Evolutionary conservation across 2,113 vertebrate species (phyloP), one percentile per base, ranked within the genome.

Genomic region (Thamnophis sirtalis): DNA sequence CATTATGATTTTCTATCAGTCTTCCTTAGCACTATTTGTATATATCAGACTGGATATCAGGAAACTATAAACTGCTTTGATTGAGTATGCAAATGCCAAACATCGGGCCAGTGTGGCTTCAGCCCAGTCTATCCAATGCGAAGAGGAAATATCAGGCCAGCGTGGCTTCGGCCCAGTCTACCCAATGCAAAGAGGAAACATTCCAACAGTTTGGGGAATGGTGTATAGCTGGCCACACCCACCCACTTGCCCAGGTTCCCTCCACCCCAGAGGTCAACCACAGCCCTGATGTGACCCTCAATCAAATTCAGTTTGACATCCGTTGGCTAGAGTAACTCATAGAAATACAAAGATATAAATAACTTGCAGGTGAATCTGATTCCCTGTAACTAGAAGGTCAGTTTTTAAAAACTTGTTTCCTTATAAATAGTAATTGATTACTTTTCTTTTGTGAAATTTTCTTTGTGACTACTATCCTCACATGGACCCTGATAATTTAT

Each of bases 401-500:
- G 63, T 85, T 87, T 58, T 80, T 51, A n/a, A 10, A 43, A 84
- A 24, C 54, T 17, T 85, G 26, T 94, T 92, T 2, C 92, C 85
- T 90, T 0, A 22, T 38, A 93, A 55, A 9, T 49, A 38, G n/a
- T 0, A 90, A 19, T 73, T 89, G 19, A 90, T 91, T 89, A 1
- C 38, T 92, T 33, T 2, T n/a, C n/a, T n/a, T n/a, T n/a, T n/a
- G n/a, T n/a, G n/a, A n/a, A n/a, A n/a, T n/a, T n/a, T n/a, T 51
- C 38, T 91, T 96, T 96, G 93, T 93, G 95, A 91, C 73, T 94
- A 48, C 95, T 97, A 94, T 94, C 96, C 96, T 92, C 95, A 96
- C 95, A 93, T 97, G 96, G 92, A 9, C 22, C 33, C 15, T 87
- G 51, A 84, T 92, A 13, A 7, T 89, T 68, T 90, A 90, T 90